Conservation (phyloP, 2,797 vertebrate genomes). For the Danio albolineatus region DNA sequence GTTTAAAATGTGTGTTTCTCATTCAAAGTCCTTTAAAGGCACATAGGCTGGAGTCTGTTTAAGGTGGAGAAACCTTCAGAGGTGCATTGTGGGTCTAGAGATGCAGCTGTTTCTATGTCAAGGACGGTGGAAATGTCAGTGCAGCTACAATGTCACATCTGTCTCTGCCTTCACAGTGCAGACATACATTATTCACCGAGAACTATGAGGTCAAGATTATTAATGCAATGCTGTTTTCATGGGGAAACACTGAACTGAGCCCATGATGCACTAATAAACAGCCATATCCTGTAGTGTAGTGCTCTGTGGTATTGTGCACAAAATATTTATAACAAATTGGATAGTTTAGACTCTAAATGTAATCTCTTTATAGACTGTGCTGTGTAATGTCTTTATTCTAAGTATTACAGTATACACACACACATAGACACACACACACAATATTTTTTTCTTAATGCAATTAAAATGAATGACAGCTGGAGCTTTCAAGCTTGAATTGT, state of each 20-base stretch:
- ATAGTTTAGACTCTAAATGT: neutral
- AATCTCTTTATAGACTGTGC: neutral
- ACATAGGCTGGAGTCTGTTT: neutral
- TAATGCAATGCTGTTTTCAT: conserved; percentile 61
- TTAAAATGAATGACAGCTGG: conserved; percentile 17
- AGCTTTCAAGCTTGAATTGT: conserved; percentile 14
- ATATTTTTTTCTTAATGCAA: neutral
- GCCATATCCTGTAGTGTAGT: neutral
- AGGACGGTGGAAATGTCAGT: conserved; percentile 58
- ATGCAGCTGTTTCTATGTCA: conserved; percentile 54
- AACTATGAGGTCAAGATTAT: conserved; percentile 63
- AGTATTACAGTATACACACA: neutral
- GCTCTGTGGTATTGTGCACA: neutral
- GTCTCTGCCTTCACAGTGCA: conserved; percentile 50
- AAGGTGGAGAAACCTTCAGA: neutral
- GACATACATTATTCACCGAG: conserved; percentile 67
- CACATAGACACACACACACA: no score
- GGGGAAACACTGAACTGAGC: neutral
- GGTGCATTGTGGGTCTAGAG: conserved; percentile 1
- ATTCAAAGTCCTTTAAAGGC: neutral
- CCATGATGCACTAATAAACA: neutral
- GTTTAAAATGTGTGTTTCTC: neutral
- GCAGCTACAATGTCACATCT: conserved; percentile 57
- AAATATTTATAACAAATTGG: neutral
- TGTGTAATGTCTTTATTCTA: neutral